A percentile compares a stretch with the other conserved stretches of the same genome.
These are phyloP conservation scores for Aphelinus certus DNA, from an alignment of 1,140 invertebrate genomes.

Conservation along the genomic window DNA sequence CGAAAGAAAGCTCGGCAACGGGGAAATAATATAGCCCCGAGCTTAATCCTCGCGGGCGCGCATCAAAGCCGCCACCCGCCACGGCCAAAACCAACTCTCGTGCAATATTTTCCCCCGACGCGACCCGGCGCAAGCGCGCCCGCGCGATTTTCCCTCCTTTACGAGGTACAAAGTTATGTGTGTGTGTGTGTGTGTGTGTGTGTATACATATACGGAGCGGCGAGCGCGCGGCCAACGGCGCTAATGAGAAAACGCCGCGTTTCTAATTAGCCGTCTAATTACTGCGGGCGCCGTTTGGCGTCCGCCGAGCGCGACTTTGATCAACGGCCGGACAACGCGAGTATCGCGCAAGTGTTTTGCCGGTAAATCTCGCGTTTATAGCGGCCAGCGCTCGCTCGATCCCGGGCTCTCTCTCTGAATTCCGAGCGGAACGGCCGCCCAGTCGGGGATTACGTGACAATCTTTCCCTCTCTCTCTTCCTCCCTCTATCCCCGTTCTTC, in stretches of 20 bases:
- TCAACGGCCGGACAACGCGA: constrained; percentile 12
- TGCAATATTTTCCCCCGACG: no score
- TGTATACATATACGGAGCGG: constrained; percentile 7
- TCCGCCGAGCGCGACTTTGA: constrained; percentile 41
- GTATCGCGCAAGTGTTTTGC: constrained; percentile 39
- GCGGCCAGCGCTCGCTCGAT: not conserved
- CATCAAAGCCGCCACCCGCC: no score
- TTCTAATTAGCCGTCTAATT: constrained; percentile 50
- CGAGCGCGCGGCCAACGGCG: constrained; percentile 14
- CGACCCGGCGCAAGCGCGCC: not conserved
- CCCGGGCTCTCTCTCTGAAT: not conserved
- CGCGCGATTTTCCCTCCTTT: constrained; percentile 11
- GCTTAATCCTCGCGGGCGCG: not conserved
- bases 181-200: no score
- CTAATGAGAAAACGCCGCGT: constrained; percentile 41
- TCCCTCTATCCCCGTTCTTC: not conserved
- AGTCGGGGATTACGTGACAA: not conserved
- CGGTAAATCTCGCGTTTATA: constrained; percentile 35
- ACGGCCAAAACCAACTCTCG: not conserved
- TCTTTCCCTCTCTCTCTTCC: not conserved
- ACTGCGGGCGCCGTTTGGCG: constrained; percentile 24
- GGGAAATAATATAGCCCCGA: not conserved
- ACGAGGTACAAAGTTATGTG: constrained; percentile 10
- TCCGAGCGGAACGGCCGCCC: not conserved
- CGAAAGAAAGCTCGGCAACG: constrained; percentile 10